Base-by-base conservation (phyloP, 2,797 vertebrate genomes). In the Mormyrus hasselquistii region DNA sequence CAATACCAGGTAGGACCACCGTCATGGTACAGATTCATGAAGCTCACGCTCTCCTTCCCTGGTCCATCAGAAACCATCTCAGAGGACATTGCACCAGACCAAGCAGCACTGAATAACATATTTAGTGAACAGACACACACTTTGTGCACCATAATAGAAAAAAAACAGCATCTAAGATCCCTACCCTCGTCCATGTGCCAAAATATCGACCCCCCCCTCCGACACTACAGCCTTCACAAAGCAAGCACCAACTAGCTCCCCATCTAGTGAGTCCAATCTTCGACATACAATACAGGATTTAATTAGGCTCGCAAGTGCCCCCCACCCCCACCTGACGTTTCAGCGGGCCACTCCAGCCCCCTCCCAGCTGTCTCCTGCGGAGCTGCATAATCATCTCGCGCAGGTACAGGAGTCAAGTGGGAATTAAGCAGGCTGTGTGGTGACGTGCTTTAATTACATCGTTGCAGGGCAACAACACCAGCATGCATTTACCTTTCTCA, bases 321-420 rank as follows among this genome's bases (percentile, higher is more conserved):
- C 87, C 50, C 57, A 14, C 47, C 57, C 38, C 89, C 22, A 22
- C 55, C 12, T 50, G 88, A 50, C 55, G 49, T 62, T 85, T 69
- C 76, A n/a, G 44, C 55, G n/a, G 73, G 92, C 93, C 93, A 90
- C 59, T 49, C 59, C n/a, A 16, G 82, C 87, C 87, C 44, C 34
- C 86, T 10, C 86, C 90, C 91, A 87, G 90, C 94, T 91, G 92
- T 94, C 92, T 93, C 90, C 92, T 95, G 91, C 93, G 52, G 91
- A 93, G 95, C 89, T 41, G 94, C 94, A 96, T 97, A 97, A 96
- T 95, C 94, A 96, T 97, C 96, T 96, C 96, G 96, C 91, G 95
- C 95, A 93, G 93, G 95, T 95, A 95, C 94, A 95, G 90, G 95
- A 94, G 93, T 95, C 95, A 93, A 95, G 94, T 93, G 95, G 95